phyloP scores from a whole-genome alignment of 2,888 invertebrate genomes.

The Agrotis exclamationis region DNA sequence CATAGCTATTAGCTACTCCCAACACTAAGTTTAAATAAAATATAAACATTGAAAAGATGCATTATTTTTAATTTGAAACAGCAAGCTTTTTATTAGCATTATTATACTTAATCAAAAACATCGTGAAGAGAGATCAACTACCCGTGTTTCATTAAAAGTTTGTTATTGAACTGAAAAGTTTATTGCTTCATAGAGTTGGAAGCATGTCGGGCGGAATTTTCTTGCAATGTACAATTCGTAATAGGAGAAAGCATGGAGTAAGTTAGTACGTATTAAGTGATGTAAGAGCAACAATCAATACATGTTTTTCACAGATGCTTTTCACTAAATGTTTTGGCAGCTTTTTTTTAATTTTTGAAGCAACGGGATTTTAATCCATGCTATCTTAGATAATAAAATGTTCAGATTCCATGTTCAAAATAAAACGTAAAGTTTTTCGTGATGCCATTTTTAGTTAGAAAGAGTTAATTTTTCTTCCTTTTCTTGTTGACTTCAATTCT shows the following conservation, averaged over 20 bases:
- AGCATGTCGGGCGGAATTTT: slow-evolving; percentile 82
- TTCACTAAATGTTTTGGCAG: slow-evolving; percentile 32
- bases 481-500: too few species aligned
- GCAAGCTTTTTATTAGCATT: slow-evolving; percentile 42
- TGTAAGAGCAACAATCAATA: slow-evolving; percentile 44
- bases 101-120: slow-evolving; percentile 69
- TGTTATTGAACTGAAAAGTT: slow-evolving; percentile 82
- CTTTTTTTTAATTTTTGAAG: slow-evolving; percentile 21
- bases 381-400: too few species aligned
- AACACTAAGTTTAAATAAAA: background rate
- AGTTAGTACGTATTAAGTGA: slow-evolving; percentile 41
- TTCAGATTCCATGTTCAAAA: too few species aligned
- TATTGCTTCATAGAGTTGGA: slow-evolving; percentile 81
- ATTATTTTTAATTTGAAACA: slow-evolving; percentile 6
- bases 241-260: slow-evolving; percentile 64
- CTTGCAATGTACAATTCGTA: slow-evolving; percentile 79
- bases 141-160: slow-evolving; percentile 89
- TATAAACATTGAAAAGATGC: background rate
- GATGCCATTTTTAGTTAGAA: too few species aligned
- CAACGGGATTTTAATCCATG: slow-evolving; percentile 4
- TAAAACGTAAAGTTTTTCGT: too few species aligned
- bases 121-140: slow-evolving; percentile 74
- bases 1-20: too few species aligned
- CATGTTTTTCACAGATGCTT: slow-evolving; percentile 30
- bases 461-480: too few species aligned